Evolutionary conservation across 2,113 vertebrate species (phyloP), one percentile per base, ranked within the genome.

Genomic region (Ia io): DNA sequence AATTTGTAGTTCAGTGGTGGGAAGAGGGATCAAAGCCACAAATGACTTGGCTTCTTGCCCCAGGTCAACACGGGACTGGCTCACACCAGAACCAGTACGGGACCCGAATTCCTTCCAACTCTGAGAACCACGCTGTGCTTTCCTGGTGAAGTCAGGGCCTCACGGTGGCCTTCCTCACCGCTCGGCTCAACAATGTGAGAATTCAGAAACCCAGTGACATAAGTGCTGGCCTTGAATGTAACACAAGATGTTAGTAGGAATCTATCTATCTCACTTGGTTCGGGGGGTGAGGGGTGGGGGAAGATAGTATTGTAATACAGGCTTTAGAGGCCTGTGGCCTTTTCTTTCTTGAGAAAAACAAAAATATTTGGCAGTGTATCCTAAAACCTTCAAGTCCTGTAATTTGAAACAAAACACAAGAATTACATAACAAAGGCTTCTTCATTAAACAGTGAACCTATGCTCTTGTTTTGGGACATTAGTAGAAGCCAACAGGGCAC

Each of bases 361-460:
- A 47, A 97, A 84, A 70, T 94, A 94, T 40, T 86, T 91, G 88
- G 84, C 79, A 96, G 30, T 37, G 70, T 1, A 8, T 84, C 65
- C 87, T 65, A 84, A 91, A 93, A 61, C 65, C 44, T 89, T 80
- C 25, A 4, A 77, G 87, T 84, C 59, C 86, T 93, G 37, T 82
- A 63, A 94, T 49, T n/a, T 92, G 90, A 97, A 95, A 92, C 90
- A 92, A 97, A 91, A 88, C 49, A 78, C 35, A 85, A 92, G 73
- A 77, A 95, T 74, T 87, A 71, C 69, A 23, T 76, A 94, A 88
- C 69, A 37, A 88, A 80, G 42, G 1, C 11, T 40, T 73, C 76
- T 53, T 61, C 20, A n/a, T 32, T 79, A 79, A 49, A 80, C 30
- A 61, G 3, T 47, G 44, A 82, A 85, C 67, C 47, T 51, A 35